Evolutionary conservation across 1,140 invertebrate species (phyloP).

Genomic region (Drosophila kanapiae): DNA sequence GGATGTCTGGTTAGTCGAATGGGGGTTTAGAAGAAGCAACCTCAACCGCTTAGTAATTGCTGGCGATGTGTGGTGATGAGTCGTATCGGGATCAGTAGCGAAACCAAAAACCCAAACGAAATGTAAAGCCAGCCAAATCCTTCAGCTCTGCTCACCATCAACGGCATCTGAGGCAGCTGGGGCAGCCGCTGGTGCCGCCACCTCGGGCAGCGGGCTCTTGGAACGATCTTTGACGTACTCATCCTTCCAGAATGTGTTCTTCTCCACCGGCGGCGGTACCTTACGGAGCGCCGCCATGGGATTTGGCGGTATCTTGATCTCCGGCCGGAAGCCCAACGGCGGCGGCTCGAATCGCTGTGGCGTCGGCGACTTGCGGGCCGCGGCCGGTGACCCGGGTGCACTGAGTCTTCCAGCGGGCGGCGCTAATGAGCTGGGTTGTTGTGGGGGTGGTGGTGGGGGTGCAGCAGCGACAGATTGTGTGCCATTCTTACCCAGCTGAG

Average conservation of each 20-base stretch:
- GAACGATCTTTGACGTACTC: constrained; percentile 83
- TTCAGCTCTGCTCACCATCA: constrained; percentile 76
- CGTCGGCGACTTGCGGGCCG: constrained; percentile 85
- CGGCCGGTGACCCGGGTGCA: constrained; percentile 76
- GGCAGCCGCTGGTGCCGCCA: constrained; percentile 5
- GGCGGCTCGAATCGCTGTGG: constrained; percentile 84
- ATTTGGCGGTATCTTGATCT: constrained; percentile 90
- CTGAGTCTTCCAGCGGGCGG: constrained; percentile 78
- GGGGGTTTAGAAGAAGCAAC: constrained; percentile 70
- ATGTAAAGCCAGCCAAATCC: constrained; percentile 49
- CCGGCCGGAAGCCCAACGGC: constrained; percentile 86
- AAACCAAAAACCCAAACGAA: constrained; percentile 45
- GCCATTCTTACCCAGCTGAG: constrained; percentile 78
- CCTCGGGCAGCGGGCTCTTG: constrained; percentile 73
- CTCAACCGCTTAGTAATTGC: constrained; percentile 76
- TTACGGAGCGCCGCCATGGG: constrained; percentile 87
- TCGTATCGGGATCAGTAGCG: constrained; percentile 52
- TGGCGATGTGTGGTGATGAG: constrained; percentile 62
- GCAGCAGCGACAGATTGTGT: constrained; percentile 60
- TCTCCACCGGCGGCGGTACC: constrained; percentile 85
- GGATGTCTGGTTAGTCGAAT: constrained; percentile 63
- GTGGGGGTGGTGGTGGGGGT: constrained; percentile 88
- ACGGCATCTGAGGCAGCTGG: constrained; percentile 59
- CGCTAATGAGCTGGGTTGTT: constrained; percentile 83
- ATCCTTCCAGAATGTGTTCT: constrained; percentile 85